These are phyloP conservation scores for Acanthococcus lagerstroemiae DNA, from an alignment of 2,888 invertebrate genomes.

Conservation along the genomic window DNA sequence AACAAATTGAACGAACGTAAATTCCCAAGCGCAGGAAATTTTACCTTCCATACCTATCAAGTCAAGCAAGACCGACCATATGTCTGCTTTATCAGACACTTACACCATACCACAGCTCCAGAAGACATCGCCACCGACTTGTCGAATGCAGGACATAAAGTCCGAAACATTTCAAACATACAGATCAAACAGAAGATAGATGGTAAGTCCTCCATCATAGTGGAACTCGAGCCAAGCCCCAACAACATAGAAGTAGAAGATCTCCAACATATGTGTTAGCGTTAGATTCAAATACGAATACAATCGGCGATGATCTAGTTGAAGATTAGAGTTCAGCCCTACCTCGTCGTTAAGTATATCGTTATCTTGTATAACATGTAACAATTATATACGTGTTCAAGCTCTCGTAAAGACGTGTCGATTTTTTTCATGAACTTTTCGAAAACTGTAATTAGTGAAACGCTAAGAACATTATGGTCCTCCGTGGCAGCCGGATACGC, in stretches of 20 bases:
- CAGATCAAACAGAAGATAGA: not conserved
- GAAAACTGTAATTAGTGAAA: no score
- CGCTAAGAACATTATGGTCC: no score
- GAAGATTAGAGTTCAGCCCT: no score
- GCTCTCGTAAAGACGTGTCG: no score
- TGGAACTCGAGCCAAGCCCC: not conserved
- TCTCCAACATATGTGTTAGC: not conserved
- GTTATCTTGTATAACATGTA: no score
- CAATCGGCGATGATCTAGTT: no score
- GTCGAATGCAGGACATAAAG: not conserved
- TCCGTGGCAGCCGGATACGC: no score
- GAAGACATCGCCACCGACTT: not conserved
- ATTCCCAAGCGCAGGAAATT: not conserved
- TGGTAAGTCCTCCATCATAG: not conserved
- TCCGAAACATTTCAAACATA: not conserved
- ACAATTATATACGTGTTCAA: no score
- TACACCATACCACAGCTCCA: not conserved
- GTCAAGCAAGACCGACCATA: not conserved
- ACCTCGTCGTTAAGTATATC: no score
- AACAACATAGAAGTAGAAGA: not conserved
- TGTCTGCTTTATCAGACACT: not conserved
- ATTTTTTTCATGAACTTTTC: no score
- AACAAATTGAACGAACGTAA: not conserved
- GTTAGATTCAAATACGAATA: no score
- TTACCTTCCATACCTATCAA: not conserved